Evolutionary conservation across 2,797 vertebrate genomes (phyloP), one percentile per base, ranked within the genome.

Genomic region (Hydrocynus forskahlii): DNA sequence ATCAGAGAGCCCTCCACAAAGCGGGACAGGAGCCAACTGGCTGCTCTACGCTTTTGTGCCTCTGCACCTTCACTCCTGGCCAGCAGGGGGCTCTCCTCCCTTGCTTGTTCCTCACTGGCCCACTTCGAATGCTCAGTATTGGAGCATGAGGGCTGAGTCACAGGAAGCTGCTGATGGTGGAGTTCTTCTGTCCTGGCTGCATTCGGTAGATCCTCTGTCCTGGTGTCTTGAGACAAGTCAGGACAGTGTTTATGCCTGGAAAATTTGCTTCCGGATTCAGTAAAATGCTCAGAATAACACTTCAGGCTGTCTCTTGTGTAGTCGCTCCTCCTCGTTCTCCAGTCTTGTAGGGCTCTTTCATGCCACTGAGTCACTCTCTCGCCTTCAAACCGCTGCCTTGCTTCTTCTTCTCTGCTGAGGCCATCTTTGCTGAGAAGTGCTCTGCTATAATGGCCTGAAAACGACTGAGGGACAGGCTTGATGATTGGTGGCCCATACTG

Each of bases 1-100:
- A 95, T 93, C 72, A 95, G 89, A 23, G 94, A 93, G 69, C 94
- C 94, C 0, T 90, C 92, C 64, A 80, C 87, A 40, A 94, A 95
- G 79, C 93, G 92, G 73, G 91, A 90, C 38, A 94, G 88, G 63
- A 92, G 87, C 90, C 91, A 93, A 43, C 91, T 89, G 29, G 90
- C 78, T 25, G 85, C 59, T 52, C 60, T 69, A 8, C 19, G 55
- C 48, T 66, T 77, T 19, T 21, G 25, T n/a, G 60, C 50, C 62
- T 78, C 75, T 75, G 73, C 48, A 52, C 45, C 70, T 67, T 55
- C 75, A 16, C 76, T 85, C 66, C 62, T 72, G 69, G 38, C 73
- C 85, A 85, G 25, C 13, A 79, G 84, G 52, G 81, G 81, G 78
- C 74, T 81, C 50, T 74, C 73, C 29, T 81, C 38, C n/a, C 79